These are phyloP conservation scores for Apoderus coryli DNA, from an alignment of 2,888 invertebrate genomes.

Conservation along the genomic window DNA sequence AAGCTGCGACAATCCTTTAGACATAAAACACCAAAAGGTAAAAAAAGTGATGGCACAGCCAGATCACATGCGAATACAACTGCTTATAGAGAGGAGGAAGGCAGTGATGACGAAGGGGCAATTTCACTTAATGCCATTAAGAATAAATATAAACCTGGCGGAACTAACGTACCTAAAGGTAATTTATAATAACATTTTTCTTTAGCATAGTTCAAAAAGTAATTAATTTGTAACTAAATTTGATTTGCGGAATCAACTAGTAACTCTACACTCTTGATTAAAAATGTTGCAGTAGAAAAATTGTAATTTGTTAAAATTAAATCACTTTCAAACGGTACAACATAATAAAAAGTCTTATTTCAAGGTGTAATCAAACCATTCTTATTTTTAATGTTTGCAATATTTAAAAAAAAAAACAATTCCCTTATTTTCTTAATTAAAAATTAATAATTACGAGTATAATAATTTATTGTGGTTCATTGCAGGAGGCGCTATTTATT, in stretches of 20 bases:
- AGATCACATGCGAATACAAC: conserved; percentile 31
- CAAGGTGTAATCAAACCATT: too few relatives aligned
- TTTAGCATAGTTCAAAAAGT: neutral
- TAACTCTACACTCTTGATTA: too few relatives aligned
- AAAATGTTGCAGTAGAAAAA: neutral
- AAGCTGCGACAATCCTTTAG: conserved; percentile 74
- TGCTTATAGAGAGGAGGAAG: conserved; percentile 54
- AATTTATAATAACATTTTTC: conserved; percentile 11
- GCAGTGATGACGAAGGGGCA: conserved; percentile 85
- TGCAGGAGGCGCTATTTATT: conserved; percentile 54
- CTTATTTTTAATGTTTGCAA: too few relatives aligned
- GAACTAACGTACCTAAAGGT: conserved; percentile 31
- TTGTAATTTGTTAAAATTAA: neutral
- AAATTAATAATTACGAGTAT: neutral
- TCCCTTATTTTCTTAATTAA: neutral
- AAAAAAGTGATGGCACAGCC: conserved; percentile 27
- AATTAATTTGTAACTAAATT: neutral
- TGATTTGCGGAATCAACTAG: neutral
- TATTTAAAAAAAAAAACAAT: too few relatives aligned
- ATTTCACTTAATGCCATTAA: conserved; percentile 91
- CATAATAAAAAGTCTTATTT: conserved; percentile 2
- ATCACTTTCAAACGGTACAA: neutral
- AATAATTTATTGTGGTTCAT: conserved; percentile 1
- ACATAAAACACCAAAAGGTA: conserved; percentile 30
- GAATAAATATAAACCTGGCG: conserved; percentile 74